Conservation (phyloP, 2,113 vertebrate species). For the Charadrius vociferus region DNA sequence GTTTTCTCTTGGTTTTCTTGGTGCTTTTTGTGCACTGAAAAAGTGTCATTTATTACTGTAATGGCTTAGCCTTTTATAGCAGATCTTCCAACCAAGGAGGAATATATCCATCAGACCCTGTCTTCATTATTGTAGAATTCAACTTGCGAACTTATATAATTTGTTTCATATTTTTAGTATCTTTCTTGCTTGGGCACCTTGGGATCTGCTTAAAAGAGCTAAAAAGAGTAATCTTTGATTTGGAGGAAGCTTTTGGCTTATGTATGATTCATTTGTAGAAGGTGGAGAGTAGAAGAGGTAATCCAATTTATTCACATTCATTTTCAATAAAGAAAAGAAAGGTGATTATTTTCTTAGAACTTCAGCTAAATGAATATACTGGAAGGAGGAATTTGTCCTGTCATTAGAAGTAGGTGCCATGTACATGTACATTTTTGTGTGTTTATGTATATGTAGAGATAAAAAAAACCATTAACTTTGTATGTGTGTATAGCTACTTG, state of each 20-base stretch:
- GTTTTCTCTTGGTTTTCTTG: not conserved
- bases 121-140: not conserved
- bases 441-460: not conserved
- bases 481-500: not conserved
- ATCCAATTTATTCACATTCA: not conserved
- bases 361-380: not conserved
- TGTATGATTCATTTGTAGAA: not conserved
- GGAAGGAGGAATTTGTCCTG: not conserved
- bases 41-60: not conserved
- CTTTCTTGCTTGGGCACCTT: not conserved
- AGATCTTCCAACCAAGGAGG: not conserved
- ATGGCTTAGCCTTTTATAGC: not conserved
- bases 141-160: not conserved
- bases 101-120: not conserved
- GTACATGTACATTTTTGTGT: not conserved
- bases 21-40: not conserved
- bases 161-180: too few relatives aligned
- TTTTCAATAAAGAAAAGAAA: not conserved
- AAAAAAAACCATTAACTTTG: not conserved
- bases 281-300: not conserved
- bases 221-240: not conserved
- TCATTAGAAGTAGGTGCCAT: not conserved
- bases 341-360: not conserved
- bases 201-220: not conserved
- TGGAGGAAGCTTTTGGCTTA: not conserved